Conservation (phyloP, 2,888 invertebrate species). For the Hypomecis punctinalis region DNA sequence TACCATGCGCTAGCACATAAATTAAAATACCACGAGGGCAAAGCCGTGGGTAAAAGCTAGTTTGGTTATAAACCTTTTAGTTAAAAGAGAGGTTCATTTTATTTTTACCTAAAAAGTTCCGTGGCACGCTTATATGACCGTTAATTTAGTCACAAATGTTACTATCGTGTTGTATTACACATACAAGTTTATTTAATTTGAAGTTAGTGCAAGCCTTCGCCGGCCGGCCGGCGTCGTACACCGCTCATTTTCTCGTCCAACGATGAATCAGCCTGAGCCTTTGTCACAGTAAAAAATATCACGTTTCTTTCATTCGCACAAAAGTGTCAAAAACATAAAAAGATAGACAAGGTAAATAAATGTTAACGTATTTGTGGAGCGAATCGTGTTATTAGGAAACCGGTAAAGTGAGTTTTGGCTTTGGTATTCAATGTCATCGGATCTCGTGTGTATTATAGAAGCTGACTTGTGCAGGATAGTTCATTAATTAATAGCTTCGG, state of each 20-base stretch:
- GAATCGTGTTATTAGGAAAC: conserved; percentile 37
- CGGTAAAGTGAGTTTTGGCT: conserved; percentile 37
- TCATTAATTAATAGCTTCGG: conserved; percentile 19
- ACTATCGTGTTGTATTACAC: neutral
- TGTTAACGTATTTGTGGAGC: conserved; percentile 19
- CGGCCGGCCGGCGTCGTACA: conserved; percentile 23
- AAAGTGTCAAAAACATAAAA: conserved; percentile 11
- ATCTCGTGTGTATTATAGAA: conserved; percentile 21
- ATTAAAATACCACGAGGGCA: too few species aligned
- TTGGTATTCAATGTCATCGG: conserved; percentile 29
- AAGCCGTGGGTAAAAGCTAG: too few species aligned
- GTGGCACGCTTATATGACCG: too few species aligned
- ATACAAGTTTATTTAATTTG: neutral
- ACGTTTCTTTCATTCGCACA: conserved; percentile 1
- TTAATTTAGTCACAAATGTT: too few species aligned
- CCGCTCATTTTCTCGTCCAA: neutral
- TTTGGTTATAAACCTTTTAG: too few species aligned
- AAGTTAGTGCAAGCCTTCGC: neutral
- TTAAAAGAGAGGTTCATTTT: too few species aligned
- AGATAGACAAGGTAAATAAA: conserved; percentile 20
- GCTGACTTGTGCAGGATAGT: conserved; percentile 18
- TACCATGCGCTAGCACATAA: too few species aligned
- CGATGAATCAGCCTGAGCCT: neutral
- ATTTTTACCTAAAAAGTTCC: too few species aligned
- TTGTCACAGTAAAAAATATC: conserved; percentile 15